These are phyloP conservation scores for Phoebastria nigripes DNA, from an alignment of 2,797 vertebrate genomes.

Conservation along the genomic window DNA sequence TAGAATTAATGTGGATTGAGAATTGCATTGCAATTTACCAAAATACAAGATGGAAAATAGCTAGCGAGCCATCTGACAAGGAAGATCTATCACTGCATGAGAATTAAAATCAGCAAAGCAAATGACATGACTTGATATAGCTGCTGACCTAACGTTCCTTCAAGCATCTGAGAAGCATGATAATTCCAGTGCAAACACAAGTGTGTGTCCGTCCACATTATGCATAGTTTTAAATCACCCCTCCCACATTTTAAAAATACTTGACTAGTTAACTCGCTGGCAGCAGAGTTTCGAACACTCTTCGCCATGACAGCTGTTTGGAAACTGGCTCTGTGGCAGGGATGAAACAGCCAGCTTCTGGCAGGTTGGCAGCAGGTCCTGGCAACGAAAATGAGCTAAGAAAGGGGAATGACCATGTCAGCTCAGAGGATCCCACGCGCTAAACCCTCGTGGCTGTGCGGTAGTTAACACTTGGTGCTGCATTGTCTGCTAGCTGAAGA, in stretches of 20 bases:
- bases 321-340: background rate
- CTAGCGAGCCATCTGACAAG: conserved; percentile 17
- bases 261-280: background rate
- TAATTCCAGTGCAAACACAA: background rate
- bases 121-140: conserved; percentile 9
- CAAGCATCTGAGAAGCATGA: background rate
- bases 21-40: conserved; percentile 20
- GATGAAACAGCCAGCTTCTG: background rate
- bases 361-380: conserved; percentile 20
- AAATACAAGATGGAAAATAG: background rate
- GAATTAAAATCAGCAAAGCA: conserved; percentile 38
- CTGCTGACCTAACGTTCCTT: background rate
- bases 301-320: conserved; percentile 36
- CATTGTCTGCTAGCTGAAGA: background rate
- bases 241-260: conserved; percentile 11
- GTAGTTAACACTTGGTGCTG: background rate
- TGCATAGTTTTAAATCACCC: background rate
- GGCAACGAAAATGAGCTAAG: background rate
- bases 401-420: background rate
- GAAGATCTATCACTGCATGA: background rate
- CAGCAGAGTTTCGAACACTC: background rate
- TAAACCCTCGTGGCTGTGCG: background rate
- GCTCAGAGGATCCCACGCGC: background rate
- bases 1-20: conserved; percentile 22
- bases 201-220: background rate